Conservation (phyloP, 2,797 vertebrate genomes). For the Gallinago stenura region DNA sequence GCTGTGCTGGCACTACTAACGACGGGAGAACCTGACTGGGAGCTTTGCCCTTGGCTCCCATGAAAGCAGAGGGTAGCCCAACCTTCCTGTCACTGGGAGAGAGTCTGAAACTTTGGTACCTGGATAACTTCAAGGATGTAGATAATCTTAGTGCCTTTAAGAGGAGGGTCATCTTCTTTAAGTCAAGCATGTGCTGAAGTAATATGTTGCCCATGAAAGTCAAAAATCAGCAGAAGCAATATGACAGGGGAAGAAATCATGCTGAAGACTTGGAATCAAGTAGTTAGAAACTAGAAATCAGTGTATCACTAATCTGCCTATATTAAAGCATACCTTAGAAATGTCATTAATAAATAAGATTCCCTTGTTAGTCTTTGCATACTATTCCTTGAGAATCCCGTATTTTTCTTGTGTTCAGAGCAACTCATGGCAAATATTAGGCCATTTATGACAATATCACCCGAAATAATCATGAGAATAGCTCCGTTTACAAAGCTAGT, state of each 20-base stretch:
- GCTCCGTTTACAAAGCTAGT: background rate
- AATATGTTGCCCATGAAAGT: background rate
- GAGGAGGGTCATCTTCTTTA: background rate
- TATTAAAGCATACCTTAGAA: background rate
- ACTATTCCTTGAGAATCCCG: background rate
- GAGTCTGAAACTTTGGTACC: background rate
- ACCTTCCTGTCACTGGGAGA: background rate
- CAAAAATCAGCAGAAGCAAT: background rate
- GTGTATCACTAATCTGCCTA: background rate
- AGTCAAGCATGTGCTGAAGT: background rate
- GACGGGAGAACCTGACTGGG: background rate
- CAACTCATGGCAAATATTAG: background rate
- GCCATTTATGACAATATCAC: background rate
- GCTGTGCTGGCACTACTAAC: background rate
- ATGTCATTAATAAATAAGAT: background rate
- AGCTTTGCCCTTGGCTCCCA: background rate
- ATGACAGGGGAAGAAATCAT: background rate
- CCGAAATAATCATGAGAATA: background rate
- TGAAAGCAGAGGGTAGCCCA: background rate
- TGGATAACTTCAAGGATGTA: background rate
- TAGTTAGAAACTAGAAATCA: background rate
- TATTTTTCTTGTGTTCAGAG: background rate
- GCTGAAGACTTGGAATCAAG: background rate
- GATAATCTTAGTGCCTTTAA: background rate
- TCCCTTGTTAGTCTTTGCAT: background rate